Evolutionary conservation across 2,888 invertebrate species (phyloP).

Genomic region (Clivina fossor): DNA sequence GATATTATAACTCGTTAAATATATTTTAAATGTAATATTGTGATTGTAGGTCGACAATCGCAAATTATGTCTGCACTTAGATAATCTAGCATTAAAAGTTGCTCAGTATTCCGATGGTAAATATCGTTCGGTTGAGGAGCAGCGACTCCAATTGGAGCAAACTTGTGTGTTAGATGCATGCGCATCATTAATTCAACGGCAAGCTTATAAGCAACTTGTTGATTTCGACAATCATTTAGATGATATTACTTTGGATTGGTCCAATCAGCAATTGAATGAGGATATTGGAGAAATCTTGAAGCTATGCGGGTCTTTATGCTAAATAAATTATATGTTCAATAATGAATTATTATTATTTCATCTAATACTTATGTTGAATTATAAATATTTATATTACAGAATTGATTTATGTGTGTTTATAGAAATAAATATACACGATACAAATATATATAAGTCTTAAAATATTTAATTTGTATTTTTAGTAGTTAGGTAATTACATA

Average conservation of each 20-base stretch:
- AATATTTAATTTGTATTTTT: too few relatives aligned
- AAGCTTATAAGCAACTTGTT: constrained; percentile 74
- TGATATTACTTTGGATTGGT: constrained; percentile 87
- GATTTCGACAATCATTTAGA: constrained; percentile 98
- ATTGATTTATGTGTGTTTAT: too few relatives aligned
- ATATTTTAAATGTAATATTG: constrained; percentile 3
- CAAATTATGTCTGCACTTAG: constrained; percentile 67
- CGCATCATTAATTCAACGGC: constrained; percentile 70
- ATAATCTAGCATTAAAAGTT: constrained; percentile 67
- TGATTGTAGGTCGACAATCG: constrained; percentile 80
- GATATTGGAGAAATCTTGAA: constrained; percentile 55
- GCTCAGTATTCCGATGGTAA: constrained; percentile 74
- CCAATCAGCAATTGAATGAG: constrained; percentile 70
- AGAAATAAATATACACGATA: too few relatives aligned
- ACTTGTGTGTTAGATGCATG: constrained; percentile 64
- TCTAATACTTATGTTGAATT: too few relatives aligned
- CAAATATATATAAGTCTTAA: too few relatives aligned
- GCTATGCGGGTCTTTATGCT: constrained; percentile 37
- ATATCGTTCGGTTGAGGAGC: constrained; percentile 65
- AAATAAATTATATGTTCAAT: too few relatives aligned
- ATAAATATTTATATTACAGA: too few relatives aligned
- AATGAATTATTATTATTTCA: too few relatives aligned
- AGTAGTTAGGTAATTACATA: too few relatives aligned
- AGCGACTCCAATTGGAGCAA: constrained; percentile 52
- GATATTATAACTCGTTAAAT: too few relatives aligned